These are phyloP conservation scores for Eilema caniola DNA, from an alignment of 2,888 invertebrate genomes.

Conservation along the genomic window DNA sequence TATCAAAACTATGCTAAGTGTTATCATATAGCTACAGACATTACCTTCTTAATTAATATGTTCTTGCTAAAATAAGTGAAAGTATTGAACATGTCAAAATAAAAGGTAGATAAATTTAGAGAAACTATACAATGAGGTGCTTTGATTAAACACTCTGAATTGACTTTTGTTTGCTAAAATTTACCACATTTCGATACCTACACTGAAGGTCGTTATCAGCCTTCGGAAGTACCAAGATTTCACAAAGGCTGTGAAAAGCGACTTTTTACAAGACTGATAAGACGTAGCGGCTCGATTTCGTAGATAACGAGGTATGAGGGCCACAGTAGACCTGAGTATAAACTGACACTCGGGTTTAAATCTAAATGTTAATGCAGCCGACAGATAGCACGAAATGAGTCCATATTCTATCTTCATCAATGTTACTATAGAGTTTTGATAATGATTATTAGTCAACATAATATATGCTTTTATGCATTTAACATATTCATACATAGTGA, in stretches of 20 bases:
- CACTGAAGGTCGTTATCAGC: constrained; percentile 10
- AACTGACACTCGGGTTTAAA: constrained; percentile 49
- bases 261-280: constrained; percentile 8
- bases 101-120: too few species aligned
- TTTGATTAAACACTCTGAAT: neutral
- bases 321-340: constrained; percentile 47
- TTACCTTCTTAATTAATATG: too few species aligned
- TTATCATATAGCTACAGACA: too few species aligned
- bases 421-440: constrained; percentile 24
- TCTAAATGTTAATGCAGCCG: constrained; percentile 54
- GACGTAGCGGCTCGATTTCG: constrained; percentile 3
- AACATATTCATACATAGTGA: neutral
- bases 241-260: neutral
- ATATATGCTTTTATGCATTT: constrained; percentile 16
- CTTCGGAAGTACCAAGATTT: constrained; percentile 26
- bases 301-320: constrained; percentile 28
- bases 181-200: neutral
- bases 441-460: constrained; percentile 13
- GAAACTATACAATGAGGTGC: neutral
- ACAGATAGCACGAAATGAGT: constrained; percentile 24
- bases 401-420: constrained; percentile 27
- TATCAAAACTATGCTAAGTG: too few species aligned
- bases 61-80: too few species aligned
- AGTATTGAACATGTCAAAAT: too few species aligned
- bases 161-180: neutral